Base-by-base conservation (phyloP, 2,888 invertebrate species). In the Noctua comes region DNA sequence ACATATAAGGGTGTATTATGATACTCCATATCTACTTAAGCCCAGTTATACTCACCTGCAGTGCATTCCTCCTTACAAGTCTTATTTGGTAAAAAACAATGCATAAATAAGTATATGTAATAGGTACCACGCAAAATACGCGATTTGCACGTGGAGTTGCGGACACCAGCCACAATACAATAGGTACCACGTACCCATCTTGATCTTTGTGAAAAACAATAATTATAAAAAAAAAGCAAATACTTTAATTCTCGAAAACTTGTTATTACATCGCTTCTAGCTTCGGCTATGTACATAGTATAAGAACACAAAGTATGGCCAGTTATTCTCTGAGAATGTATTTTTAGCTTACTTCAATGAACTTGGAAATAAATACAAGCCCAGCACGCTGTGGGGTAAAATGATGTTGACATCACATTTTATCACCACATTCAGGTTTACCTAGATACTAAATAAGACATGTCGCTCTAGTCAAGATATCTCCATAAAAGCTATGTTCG, bases 361-460 rank as follows among this genome's bases (percentile, higher is more conserved):
- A 68, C 48, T 73, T n/a, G 48, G n/a, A 21, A 21, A 16, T 16
- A 40, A 68, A 13, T 51, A 73, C 31, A 68, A 73, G 5, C n/a
- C n/a, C 31, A 31, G 31, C 8, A 62, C 16, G 59, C 27, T 6
- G 27, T 59, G 59, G 18, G 27, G 27, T 27, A 27, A n/a, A 36
- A 68, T n/a, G 1, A 36, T 73, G n/a, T 66, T n/a, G 48, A 10
- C 40, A 18, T 64, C 11, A 77, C 24, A 31, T 36, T 48, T 13
- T 13, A n/a, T 10, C 16, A 31, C 4, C 5, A 7, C 2, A 76
- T 54, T 65, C 31, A 16, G 18, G 43, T 40, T 11, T 18, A 40
- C 7, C 40, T 40, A 36, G 36, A 36, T 36, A n/a, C 8, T 1
- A 48, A 73, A 59, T 59, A 13, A 21, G 13, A 40, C 27, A 51